Evolutionary conservation across 2,797 vertebrate genomes (phyloP), one percentile per base, ranked within the genome.

Genomic region (Ctenosaura bakeri): DNA sequence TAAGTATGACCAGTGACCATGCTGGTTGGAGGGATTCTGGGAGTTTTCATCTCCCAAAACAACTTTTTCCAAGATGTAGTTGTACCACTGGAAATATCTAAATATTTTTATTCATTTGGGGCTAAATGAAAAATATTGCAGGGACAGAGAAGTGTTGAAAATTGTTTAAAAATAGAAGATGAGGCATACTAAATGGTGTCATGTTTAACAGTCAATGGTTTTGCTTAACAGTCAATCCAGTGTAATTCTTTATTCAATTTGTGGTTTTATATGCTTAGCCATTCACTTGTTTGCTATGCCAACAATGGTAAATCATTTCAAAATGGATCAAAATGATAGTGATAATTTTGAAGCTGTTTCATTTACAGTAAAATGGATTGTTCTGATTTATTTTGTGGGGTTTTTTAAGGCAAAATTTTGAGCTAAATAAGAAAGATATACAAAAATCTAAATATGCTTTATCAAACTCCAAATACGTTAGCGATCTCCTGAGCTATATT

Each of bases 91-190:
- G 29, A 82, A 90, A 90, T 4, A 80, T 9, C 35, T 29, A 82
- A 64, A 50, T 35, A 88, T 22, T 85, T 73, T 42, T 10, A 88
- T 20, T 90, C 79, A 35, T 86, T 94, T 38, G 62, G 54, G 83
- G 52, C 6, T 4, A 14, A 26, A 1, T 85, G 7, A 85, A 83
- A 91, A 29, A 81, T 16, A 74, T 76, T 38, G 16, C 2, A 4
- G 50, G 29, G 29, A 16, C 24, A 6, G 16, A 6, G 35, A 6
- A 1, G 50, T 35, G 59, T 71, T 87, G 56, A 76, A 14, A 1
- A n/a, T 90, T 26, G 86, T 83, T 50, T 26, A 46, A 0, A 0
- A 22, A 0, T 89, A 91, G 80, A 83, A 0, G 14, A 88, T 83
- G 82, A 0, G 1, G 35, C 1, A 0, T 1, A 87, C 10, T 83